Evolutionary conservation across 2,888 invertebrate species (phyloP).

Genomic region (Tridacna crocea): DNA sequence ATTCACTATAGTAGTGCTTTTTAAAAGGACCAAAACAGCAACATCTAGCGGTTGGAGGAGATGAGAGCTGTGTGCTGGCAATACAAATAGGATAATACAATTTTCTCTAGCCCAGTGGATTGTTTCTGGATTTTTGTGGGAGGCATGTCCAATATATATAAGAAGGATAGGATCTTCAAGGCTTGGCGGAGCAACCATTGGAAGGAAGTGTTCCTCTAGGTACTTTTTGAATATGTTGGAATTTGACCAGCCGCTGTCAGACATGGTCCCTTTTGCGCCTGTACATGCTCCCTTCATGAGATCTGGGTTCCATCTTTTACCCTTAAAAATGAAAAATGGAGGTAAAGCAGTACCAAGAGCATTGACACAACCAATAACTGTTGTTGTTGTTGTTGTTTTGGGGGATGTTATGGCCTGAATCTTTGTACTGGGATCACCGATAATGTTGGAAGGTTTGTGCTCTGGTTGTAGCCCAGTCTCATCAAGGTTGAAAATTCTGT

Average conservation of each 20-base stretch:
- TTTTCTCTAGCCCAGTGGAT: slow-evolving; percentile 35
- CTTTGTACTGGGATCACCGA: too few relatives aligned
- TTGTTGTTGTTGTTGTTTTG: slow-evolving; percentile 29
- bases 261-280: slow-evolving; percentile 23
- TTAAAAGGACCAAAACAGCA: slow-evolving; percentile 45
- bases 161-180: too few relatives aligned
- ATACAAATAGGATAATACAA: slow-evolving; percentile 4
- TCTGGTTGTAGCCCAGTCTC: slow-evolving; percentile 14
- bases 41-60: slow-evolving; percentile 40
- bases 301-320: slow-evolving; percentile 25
- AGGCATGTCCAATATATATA: too few relatives aligned
- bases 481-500: too few relatives aligned
- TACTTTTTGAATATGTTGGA: slow-evolving; percentile 27
- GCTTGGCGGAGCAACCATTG: slow-evolving; percentile 2
- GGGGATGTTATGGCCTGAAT: slow-evolving; percentile 38
- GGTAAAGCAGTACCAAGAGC: slow-evolving; percentile 32
- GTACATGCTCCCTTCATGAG: too few relatives aligned
- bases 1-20: slow-evolving; percentile 36
- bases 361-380: slow-evolving; percentile 45
- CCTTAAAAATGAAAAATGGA: slow-evolving; percentile 41
- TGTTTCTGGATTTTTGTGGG: too few relatives aligned
- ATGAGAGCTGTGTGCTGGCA: slow-evolving; percentile 14
- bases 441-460: slow-evolving; percentile 15
- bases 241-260: slow-evolving; percentile 40
- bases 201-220: slow-evolving; percentile 38